Base-by-base conservation (phyloP, 2,797 vertebrate genomes). In the Cuniculus paca region DNA sequence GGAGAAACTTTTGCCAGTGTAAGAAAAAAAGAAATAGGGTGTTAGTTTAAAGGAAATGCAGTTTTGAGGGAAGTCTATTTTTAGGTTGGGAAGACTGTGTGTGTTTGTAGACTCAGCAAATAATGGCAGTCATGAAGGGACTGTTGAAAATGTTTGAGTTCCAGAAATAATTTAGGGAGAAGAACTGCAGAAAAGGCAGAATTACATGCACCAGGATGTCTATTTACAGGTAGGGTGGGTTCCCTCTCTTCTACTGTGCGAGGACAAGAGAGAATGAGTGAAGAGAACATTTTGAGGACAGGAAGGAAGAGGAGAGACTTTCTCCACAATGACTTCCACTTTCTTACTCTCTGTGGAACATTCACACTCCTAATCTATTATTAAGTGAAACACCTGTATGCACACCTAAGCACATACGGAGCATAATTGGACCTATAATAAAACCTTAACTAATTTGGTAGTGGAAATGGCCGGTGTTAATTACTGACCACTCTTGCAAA, bases 41-140 rank as follows among this genome's bases (percentile, higher is more conserved):
- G 80, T 87, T 81, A 28, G 14, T 70, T 72, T 84, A 52, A 77
- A 80, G 63, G 65, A 80, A 52, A 14, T 10, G 28, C 68, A 94
- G 28, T 13, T 88, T 48, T 89, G 68, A 78, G 50, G 20, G 63
- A 84, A 65, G 8, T 85, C 75, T 90, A 34, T 85, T 90, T 94
- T 79, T 63, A 80, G 54, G 36, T 17, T 45, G 83, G 52, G n/a
- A 61, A 5, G 52, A 89, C 50, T 11, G 22, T n/a, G 8, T 34
- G 6, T 90, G 50, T 82, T 85, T 77, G 52, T 92, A 48, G 93
- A 45, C 20, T 61, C 61, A 86, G 83, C 42, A 14, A 0, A 82
- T 79, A 19, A 14, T 54, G 52, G 20, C 12, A 19, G 28, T 52
- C 34, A 9, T 3, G 50, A 54, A 48, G 28, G 39, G 60, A 31